phyloP scores from a whole-genome alignment of 2,888 invertebrate species.

The Lithosia quadra region DNA sequence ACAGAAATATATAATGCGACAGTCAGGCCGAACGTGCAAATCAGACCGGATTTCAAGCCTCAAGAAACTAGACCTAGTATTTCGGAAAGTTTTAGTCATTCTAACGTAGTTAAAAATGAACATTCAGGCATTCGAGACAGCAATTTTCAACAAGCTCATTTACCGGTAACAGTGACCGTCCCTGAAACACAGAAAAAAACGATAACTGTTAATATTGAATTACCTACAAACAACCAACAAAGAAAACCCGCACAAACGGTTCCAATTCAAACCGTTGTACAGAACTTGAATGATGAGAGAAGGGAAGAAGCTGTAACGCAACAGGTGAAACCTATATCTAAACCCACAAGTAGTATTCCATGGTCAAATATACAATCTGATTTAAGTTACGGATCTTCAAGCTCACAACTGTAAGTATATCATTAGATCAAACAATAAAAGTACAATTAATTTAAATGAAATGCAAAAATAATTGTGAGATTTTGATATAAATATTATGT shows the following conservation, averaged over 20 bases:
- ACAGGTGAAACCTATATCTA: background rate
- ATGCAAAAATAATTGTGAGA: background rate
- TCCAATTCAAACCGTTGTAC: background rate
- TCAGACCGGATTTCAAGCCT: background rate
- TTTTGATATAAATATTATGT: background rate
- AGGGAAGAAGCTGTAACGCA: background rate
- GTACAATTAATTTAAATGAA: background rate
- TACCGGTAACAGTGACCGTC: background rate
- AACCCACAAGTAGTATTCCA: background rate
- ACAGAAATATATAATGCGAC: background rate
- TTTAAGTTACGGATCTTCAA: background rate
- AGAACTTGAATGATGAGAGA: background rate
- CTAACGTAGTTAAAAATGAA: background rate
- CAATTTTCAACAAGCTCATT: background rate
- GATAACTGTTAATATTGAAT: background rate
- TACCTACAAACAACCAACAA: background rate
- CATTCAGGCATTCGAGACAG: slow-evolving; percentile 6
- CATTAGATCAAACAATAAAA: background rate
- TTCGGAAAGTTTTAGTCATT: slow-evolving; percentile 9
- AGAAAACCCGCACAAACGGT: background rate
- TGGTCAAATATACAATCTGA: slow-evolving; percentile 5
- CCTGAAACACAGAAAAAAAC: background rate
- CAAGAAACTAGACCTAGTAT: background rate
- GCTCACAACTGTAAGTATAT: slow-evolving; percentile 9
- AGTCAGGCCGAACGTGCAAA: background rate